Conservation (phyloP, 2,797 vertebrate genomes). For the Arrhamphus sclerolepis region DNA sequence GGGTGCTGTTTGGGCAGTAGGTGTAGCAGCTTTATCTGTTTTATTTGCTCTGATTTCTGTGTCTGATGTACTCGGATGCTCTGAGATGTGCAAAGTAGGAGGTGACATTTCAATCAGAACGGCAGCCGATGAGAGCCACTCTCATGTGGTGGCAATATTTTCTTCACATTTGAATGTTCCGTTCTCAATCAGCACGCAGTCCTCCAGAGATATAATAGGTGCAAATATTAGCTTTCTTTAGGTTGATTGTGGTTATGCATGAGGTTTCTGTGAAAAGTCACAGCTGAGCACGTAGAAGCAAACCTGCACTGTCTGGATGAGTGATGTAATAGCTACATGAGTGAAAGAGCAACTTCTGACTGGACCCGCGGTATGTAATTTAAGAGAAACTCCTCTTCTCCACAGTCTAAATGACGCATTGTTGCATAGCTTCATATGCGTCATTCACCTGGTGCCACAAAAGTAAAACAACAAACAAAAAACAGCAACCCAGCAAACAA, state of each 20-base stretch:
- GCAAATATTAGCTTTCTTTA: accelerated
- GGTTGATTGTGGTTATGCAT: neutral
- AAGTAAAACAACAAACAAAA: too few relatives aligned
- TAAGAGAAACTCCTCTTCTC: conserved; percentile 15
- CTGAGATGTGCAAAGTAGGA: neutral
- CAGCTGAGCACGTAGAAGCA: conserved; percentile 17
- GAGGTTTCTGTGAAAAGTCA: conserved; percentile 50
- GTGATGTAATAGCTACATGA: neutral
- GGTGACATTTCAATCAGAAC: neutral
- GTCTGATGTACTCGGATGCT: conserved; percentile 1
- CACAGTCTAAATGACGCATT: conserved; percentile 43
- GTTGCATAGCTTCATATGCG: conserved; percentile 34
- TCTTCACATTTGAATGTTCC: conserved; percentile 3
- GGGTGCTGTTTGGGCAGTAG: conserved; percentile 31
- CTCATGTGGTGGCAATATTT: conserved; percentile 17
- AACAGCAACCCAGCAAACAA: too few relatives aligned
- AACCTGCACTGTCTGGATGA: neutral
- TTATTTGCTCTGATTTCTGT: neutral
- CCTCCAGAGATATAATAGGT: neutral
- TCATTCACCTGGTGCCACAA: conserved; percentile 37
- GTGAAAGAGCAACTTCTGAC: conserved; percentile 31
- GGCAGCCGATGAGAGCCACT: neutral
- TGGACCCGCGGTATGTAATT: conserved; percentile 3
- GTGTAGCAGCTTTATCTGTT: conserved; percentile 7
- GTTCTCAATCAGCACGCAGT: neutral